Evolutionary conservation across 2,797 vertebrate species (phyloP).

Genomic region (Enteromius thamalakanensis): DNA sequence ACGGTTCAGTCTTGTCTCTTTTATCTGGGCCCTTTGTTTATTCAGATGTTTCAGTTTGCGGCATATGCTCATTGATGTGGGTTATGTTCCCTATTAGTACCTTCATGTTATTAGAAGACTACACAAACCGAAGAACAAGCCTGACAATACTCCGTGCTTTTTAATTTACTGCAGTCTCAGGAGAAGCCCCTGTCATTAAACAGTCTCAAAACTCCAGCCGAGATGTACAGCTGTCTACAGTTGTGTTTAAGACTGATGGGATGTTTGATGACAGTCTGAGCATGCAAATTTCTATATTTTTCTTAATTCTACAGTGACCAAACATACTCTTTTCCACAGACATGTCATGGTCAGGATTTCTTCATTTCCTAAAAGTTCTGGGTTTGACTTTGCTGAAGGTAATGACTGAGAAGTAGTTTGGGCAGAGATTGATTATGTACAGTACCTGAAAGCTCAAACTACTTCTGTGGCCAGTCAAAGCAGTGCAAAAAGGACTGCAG

Average conservation of each 20-base stretch:
- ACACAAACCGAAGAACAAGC: conserved; percentile 9
- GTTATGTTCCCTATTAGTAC: conserved; percentile 17
- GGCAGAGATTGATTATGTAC: background rate
- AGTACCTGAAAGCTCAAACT: background rate
- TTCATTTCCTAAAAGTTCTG: background rate
- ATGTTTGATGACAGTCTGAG: background rate
- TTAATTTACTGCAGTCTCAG: conserved; percentile 37
- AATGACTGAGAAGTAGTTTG: background rate
- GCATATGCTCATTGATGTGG: conserved; percentile 17
- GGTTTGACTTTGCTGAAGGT: background rate
- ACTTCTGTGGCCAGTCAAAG: background rate
- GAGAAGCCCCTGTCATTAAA: conserved; percentile 29
- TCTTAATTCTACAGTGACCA: background rate
- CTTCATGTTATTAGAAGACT: conserved; percentile 32
- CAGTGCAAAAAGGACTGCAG: background rate
- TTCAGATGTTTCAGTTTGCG: background rate
- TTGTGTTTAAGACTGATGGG: background rate
- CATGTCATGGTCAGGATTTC: background rate
- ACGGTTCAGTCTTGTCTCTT: conserved; percentile 9
- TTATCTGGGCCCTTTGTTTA: conserved; percentile 1
- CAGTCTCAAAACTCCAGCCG: background rate
- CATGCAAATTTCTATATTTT: background rate
- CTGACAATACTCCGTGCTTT: conserved; percentile 21
- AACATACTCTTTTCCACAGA: background rate
- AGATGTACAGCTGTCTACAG: background rate